Percentiles rank a stretch among this genome's conserved stretches.
Evolutionary conservation across 2,888 invertebrate genomes (phyloP).

Genomic region (Abscondita cerata): DNA sequence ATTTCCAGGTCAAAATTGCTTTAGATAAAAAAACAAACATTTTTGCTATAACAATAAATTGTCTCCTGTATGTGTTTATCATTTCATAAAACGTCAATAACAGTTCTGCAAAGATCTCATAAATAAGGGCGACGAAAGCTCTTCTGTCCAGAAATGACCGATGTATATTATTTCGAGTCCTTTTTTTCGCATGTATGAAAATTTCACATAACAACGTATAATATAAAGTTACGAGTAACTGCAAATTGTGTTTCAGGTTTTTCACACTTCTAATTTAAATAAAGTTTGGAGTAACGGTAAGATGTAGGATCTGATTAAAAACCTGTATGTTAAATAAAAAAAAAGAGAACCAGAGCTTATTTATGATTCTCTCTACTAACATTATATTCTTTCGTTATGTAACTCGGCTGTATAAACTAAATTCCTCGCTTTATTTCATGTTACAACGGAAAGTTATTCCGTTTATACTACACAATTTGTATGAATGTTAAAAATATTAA

Average conservation of each 20-base stretch:
- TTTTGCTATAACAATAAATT: constrained; percentile 22
- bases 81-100: constrained; percentile 52
- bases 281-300: constrained; percentile 10
- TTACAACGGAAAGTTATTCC: too few relatives aligned
- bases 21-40: constrained; percentile 17
- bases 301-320: constrained; percentile 12
- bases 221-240: constrained; percentile 1
- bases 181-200: constrained; percentile 1
- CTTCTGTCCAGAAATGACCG: constrained; percentile 29
- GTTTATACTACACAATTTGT: too few relatives aligned
- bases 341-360: constrained; percentile 1
- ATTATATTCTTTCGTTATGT: constrained; percentile 9
- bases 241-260: constrained; percentile 6
- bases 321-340: constrained; percentile 1
- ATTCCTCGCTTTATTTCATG: too few relatives aligned
- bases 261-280: constrained; percentile 11
- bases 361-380: background rate
- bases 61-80: constrained; percentile 19
- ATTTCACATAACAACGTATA: background rate
- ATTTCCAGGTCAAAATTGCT: constrained; percentile 8
- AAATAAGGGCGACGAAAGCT: constrained; percentile 50
- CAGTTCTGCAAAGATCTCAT: constrained; percentile 52
- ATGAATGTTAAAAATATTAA: too few relatives aligned
- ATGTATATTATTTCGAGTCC: constrained; percentile 9
- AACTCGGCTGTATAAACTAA: background rate